Percentiles rank a stretch among this genome's conserved stretches.
phyloP scores from a whole-genome alignment of 2,888 invertebrate genomes.

The Antitype chi region DNA sequence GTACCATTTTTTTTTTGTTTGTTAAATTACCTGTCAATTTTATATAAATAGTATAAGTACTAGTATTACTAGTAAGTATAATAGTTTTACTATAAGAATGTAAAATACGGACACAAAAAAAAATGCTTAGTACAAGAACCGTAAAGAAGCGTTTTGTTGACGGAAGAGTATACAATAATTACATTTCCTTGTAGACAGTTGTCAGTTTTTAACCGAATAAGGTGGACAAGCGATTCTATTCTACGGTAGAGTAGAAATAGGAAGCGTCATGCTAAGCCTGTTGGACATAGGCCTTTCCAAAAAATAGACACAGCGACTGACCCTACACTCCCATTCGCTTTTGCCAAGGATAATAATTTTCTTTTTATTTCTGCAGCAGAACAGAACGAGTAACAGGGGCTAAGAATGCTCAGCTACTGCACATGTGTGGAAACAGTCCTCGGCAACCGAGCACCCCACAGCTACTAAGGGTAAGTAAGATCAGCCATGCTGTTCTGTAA shows the following conservation, averaged over 20 bases:
- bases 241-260: no score
- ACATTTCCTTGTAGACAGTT: no score
- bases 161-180: no score
- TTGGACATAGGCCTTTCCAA: not conserved
- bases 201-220: no score
- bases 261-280: no score
- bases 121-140: no score
- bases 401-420: constrained; percentile 83
- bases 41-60: no score
- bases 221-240: no score
- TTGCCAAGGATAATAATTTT: not conserved
- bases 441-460: constrained; percentile 84
- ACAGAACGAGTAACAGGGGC: constrained; percentile 75
- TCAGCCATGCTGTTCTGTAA: not conserved
- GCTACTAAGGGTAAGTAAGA: constrained; percentile 75
- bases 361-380: constrained; percentile 18
- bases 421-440: constrained; percentile 76
- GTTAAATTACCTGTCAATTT: not conserved
- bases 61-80: no score
- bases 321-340: not conserved
- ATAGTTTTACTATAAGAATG: not conserved
- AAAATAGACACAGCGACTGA: not conserved
- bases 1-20: no score
- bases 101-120: not conserved
- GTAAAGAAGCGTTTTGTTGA: no score